Evolutionary conservation across 2,113 vertebrate genomes (phyloP).

Genomic region (Pundamilia nyererei): DNA sequence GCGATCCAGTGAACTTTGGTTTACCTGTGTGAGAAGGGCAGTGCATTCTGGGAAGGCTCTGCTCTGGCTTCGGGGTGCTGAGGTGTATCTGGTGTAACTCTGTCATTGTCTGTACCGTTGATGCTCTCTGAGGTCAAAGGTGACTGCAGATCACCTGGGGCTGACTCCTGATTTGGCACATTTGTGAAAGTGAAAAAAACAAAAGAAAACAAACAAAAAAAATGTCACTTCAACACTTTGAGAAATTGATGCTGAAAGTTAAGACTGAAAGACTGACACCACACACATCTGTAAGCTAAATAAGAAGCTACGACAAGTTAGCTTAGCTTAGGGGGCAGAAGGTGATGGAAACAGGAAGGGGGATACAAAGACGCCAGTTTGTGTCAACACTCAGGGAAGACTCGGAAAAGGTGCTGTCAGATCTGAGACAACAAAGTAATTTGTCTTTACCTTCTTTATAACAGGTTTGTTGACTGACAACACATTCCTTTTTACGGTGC

Average conservation of each 20-base stretch:
- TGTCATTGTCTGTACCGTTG: slow-evolving; percentile 91
- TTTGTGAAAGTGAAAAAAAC: neutral
- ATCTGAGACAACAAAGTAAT: neutral
- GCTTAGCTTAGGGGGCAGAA: neutral
- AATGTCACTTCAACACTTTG: neutral
- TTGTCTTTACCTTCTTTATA: slow-evolving; percentile 60
- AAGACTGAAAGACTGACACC: neutral
- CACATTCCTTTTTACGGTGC: slow-evolving; percentile 38
- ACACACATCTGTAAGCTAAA: neutral
- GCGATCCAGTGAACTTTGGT: neutral
- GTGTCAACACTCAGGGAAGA: neutral
- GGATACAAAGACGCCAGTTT: neutral
- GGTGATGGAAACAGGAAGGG: neutral
- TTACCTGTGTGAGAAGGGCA: slow-evolving; percentile 92
- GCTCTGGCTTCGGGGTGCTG: slow-evolving; percentile 80
- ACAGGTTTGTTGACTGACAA: slow-evolving; percentile 49
- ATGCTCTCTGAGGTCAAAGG: slow-evolving; percentile 88
- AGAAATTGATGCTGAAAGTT: neutral
- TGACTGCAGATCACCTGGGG: slow-evolving; percentile 85
- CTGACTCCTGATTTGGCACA: slow-evolving; percentile 78
- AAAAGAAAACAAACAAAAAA: neutral
- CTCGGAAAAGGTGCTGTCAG: neutral
- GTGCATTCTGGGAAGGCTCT: slow-evolving; percentile 86
- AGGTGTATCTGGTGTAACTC: slow-evolving; percentile 73
- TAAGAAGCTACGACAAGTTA: neutral